Conservation (phyloP, 2,888 invertebrate species). For the Lomographa bimaculata region DNA sequence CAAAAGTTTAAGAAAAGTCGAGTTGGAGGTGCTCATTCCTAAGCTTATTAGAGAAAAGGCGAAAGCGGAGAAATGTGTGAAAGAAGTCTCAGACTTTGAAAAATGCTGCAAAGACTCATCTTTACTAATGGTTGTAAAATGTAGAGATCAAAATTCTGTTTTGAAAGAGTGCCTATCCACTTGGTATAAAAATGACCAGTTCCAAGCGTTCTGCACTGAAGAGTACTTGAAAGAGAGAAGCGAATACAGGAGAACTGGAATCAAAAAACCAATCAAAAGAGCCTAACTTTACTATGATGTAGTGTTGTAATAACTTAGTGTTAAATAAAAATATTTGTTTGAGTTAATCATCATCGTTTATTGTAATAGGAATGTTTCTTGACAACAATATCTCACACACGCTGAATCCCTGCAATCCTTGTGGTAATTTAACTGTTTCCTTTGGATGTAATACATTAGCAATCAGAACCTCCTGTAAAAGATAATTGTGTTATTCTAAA, state of each 20-base stretch:
- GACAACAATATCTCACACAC: conserved; percentile 86
- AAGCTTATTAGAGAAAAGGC: conserved; percentile 94
- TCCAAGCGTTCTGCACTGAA: conserved; percentile 88
- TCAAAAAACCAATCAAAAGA: conserved; percentile 82
- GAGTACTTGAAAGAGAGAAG: conserved; percentile 92
- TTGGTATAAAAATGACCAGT: conserved; percentile 92
- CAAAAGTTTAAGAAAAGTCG: conserved; percentile 91
- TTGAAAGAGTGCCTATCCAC: conserved; percentile 87
- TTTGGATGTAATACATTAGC: conserved; percentile 80
- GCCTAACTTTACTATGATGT: conserved; percentile 47
- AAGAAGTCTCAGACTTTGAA: conserved; percentile 88
- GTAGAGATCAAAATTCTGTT: conserved; percentile 87
- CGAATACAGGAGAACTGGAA: conserved; percentile 92
- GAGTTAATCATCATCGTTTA: conserved; percentile 68
- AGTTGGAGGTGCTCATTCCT: conserved; percentile 93
- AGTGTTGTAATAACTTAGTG: conserved; percentile 40
- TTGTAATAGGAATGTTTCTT: conserved; percentile 75
- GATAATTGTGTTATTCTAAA: too few species aligned
- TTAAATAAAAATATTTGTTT: conserved; percentile 50
- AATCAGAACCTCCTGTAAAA: conserved; percentile 86
- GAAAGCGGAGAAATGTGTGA: conserved; percentile 89
- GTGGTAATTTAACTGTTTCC: conserved; percentile 60
- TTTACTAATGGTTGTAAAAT: conserved; percentile 88
- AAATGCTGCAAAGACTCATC: conserved; percentile 88
- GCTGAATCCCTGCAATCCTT: conserved; percentile 80